Percentiles rank a stretch among this genome's conserved stretches.
phyloP scores from a whole-genome alignment of 1,140 invertebrate genomes.

The Adelges cooleyi region DNA sequence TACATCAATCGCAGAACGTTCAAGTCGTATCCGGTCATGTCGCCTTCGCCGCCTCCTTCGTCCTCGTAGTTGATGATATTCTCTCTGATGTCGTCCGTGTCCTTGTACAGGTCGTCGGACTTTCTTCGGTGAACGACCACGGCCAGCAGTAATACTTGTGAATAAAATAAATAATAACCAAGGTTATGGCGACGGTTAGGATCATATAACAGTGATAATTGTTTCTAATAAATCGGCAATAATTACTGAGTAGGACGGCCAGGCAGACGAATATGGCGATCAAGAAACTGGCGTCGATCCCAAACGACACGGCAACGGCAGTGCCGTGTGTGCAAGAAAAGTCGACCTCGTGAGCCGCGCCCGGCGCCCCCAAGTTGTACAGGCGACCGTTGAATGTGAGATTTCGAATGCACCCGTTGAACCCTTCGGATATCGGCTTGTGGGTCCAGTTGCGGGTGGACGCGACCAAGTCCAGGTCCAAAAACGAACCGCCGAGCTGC shows the following conservation, averaged over 20 bases:
- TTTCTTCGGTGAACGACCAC: constrained; percentile 74
- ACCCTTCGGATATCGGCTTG: constrained; percentile 52
- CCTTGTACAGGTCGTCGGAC: constrained; percentile 77
- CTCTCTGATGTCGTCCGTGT: constrained; percentile 89
- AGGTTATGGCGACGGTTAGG: too few relatives aligned
- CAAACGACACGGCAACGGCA: constrained; percentile 61
- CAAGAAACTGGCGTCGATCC: constrained; percentile 69
- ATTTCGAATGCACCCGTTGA: constrained; percentile 75
- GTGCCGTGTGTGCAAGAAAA: constrained; percentile 55
- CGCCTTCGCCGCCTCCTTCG: constrained; percentile 90
- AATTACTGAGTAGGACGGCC: constrained; percentile 58
- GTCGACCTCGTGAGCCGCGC: constrained; percentile 49
- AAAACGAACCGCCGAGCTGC: constrained; percentile 68
- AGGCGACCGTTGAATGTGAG: constrained; percentile 66
- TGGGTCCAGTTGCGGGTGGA: constrained; percentile 46
- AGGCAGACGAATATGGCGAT: constrained; percentile 73
- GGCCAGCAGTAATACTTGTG: constrained; percentile 65
- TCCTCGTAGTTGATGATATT: constrained; percentile 96
- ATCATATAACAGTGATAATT: too few relatives aligned
- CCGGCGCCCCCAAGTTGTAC: constrained; percentile 64
- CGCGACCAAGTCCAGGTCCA: constrained; percentile 48
- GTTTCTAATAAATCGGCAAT: neutral
- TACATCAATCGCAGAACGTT: constrained; percentile 68
- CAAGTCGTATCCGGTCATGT: constrained; percentile 82
- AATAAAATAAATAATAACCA: constrained; percentile 33